Evolutionary conservation across 2,797 vertebrate genomes (phyloP).

Genomic region (Enteromius trimaculatus): DNA sequence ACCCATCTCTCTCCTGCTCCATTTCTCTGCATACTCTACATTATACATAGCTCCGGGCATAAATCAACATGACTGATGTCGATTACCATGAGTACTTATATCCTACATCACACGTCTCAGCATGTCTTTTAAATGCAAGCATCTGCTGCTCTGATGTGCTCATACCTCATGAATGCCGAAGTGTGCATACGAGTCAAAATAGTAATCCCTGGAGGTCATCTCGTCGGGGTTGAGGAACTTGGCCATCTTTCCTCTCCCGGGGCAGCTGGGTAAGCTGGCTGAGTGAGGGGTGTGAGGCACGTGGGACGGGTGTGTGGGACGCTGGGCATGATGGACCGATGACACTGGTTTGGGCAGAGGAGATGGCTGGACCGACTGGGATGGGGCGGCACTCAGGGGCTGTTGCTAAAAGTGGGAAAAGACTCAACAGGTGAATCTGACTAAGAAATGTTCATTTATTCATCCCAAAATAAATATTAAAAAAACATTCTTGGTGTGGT

Average conservation of each 20-base stretch:
- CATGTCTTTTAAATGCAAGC: neutral
- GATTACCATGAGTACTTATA: neutral
- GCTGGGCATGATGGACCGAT: constrained; percentile 79
- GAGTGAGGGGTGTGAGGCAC: constrained; percentile 80
- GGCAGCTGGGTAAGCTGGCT: constrained; percentile 85
- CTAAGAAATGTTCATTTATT: neutral
- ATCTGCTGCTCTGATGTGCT: neutral
- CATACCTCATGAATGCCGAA: constrained; percentile 98
- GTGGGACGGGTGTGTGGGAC: constrained; percentile 78
- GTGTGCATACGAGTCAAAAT: constrained; percentile 98
- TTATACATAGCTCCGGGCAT: constrained; percentile 25
- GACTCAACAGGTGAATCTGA: constrained; percentile 11
- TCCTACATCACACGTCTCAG: constrained; percentile 14
- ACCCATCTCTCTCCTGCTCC: neutral
- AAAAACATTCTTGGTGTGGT: neutral
- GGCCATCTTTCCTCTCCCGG: constrained; percentile 91
- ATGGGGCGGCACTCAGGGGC: constrained; percentile 73
- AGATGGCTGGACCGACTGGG: constrained; percentile 86
- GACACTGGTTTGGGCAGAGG: constrained; percentile 86
- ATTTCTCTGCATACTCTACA: constrained; percentile 33
- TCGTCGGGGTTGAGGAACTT: constrained; percentile 94
- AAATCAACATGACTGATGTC: constrained; percentile 21
- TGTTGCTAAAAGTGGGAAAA: constrained; percentile 61
- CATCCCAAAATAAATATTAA: neutral
- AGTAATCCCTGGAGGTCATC: constrained; percentile 98